These are phyloP conservation scores for Paramuricea clavata DNA, from an alignment of 92 coral and sea anemone species.

Conservation along the genomic window DNA sequence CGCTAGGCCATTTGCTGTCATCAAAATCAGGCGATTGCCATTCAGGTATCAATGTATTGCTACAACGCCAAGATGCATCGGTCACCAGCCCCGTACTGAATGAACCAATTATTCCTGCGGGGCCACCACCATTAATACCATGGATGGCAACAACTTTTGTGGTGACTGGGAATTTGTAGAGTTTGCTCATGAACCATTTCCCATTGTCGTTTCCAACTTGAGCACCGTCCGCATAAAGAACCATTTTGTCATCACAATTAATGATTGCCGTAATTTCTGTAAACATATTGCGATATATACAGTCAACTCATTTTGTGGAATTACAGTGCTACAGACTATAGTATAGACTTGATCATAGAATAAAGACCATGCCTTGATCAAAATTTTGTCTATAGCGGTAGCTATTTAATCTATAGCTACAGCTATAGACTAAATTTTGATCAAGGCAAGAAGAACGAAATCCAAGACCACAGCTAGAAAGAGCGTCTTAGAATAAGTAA, in stretches of 20 bases:
- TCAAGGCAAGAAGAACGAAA: no score
- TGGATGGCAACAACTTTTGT: conserved; percentile 55
- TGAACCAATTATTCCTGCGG: conserved; percentile 65
- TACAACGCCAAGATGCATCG: conserved; percentile 63
- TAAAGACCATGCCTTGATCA: no score
- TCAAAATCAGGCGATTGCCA: conserved; percentile 64
- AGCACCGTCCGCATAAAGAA: conserved; percentile 45
- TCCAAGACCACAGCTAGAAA: no score
- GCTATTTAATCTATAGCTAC: no score
- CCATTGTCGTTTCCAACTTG: conserved; percentile 45
- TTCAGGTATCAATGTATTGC: not conserved
- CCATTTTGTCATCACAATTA: conserved; percentile 61
- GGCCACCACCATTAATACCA: conserved; percentile 28
- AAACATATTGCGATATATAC: not conserved
- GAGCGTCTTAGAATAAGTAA: no score
- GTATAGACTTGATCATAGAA: no score
- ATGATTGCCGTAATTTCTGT: conserved; percentile 50
- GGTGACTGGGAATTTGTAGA: conserved; percentile 42
- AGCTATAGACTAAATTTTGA: no score
- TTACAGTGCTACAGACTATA: no score
- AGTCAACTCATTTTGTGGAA: no score
- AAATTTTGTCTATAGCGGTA: no score
- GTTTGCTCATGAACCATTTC: conserved; percentile 39
- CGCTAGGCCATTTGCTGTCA: conserved; percentile 62
- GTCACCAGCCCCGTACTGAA: conserved; percentile 66